Evolutionary conservation across 1,140 invertebrate genomes (phyloP).

Genomic region (Drosophila lini): DNA sequence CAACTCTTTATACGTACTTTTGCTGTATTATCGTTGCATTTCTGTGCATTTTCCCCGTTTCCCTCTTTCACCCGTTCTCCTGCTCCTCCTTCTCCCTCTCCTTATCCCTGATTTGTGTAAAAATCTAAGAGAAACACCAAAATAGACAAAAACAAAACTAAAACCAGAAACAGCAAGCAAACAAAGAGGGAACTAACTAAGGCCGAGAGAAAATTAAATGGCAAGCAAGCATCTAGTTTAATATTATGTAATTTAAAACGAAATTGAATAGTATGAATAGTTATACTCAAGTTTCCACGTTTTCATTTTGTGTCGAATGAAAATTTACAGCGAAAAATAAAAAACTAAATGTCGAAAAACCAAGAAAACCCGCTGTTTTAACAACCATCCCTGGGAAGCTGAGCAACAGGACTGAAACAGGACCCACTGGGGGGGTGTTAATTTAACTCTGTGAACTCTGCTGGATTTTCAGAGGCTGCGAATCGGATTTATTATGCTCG

Average conservation of each 20-base stretch:
- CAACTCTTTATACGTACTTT: slow-evolving; percentile 44
- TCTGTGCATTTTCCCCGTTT: slow-evolving; percentile 24
- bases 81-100: not conserved
- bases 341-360: slow-evolving; percentile 76
- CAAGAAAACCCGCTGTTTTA: slow-evolving; percentile 25
- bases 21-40: slow-evolving; percentile 72
- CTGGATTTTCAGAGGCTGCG: slow-evolving; percentile 22
- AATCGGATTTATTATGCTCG: slow-evolving; percentile 76
- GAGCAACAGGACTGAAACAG: slow-evolving; percentile 39
- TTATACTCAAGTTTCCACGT: slow-evolving; percentile 76
- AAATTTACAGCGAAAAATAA: slow-evolving; percentile 78
- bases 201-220: slow-evolving; percentile 37
- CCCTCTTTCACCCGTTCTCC: not conserved
- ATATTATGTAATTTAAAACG: slow-evolving; percentile 79
- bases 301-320: slow-evolving; percentile 76
- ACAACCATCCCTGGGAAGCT: slow-evolving; percentile 31
- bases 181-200: slow-evolving; percentile 42
- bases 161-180: slow-evolving; percentile 28
- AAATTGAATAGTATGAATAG: slow-evolving; percentile 76
- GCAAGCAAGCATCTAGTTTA: slow-evolving; percentile 77
- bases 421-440: slow-evolving; percentile 21
- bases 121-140: slow-evolving; percentile 20
- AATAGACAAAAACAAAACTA: slow-evolving; percentile 57
- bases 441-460: slow-evolving; percentile 61
- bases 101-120: slow-evolving; percentile 18